Evolutionary conservation across 2,113 vertebrate genomes (phyloP), one percentile per base, ranked within the genome.

Genomic region (Antechinus flavipes): DNA sequence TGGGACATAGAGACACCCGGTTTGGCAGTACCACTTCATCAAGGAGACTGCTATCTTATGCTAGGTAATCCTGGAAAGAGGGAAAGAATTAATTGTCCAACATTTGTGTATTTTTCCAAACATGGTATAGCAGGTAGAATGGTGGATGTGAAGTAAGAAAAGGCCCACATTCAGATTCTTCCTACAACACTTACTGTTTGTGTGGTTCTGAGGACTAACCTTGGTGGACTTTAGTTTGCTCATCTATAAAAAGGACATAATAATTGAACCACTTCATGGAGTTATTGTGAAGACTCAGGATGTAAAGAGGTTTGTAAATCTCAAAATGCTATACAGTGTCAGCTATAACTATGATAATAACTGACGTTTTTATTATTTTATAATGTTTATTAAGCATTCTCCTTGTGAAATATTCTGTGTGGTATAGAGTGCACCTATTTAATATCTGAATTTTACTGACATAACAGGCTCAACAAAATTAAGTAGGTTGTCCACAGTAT

Each of bases 1-100:
- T 99, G 99, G 99, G 99, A 99, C 98, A 99, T 99, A 95, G 99
- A 99, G 98, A 99, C 99, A 10, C 99, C 99, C 76, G 99, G 99
- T n/a, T 98, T 99, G 96, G 99, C 99, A 76, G 95, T 99, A n/a
- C 99, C 99, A 0, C 99, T 99, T 97, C 98, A 98, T 97, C 99
- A 99, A 90, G 99, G 99, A 98, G 99, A 99, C 98, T 99, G 99
- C 98, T 99, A 99, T 97, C 99, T 99, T 90, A 99, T 99, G 99
- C 98, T 99, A n/a, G 99, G 99, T 99, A 99, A 98, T 96, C 93
- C 95, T 68, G 3, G 54, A n/a, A 95, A 23, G 23, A 9, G 95
- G 10, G n/a, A 23, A 52, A 27, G 9, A 10, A 42, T 0, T 7
- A 35, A 30, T 93, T 11, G 30, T 89, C 27, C 89, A 93, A 68